Conservation (phyloP, 2,113 vertebrate genomes). For the Carassius carassius region DNA sequence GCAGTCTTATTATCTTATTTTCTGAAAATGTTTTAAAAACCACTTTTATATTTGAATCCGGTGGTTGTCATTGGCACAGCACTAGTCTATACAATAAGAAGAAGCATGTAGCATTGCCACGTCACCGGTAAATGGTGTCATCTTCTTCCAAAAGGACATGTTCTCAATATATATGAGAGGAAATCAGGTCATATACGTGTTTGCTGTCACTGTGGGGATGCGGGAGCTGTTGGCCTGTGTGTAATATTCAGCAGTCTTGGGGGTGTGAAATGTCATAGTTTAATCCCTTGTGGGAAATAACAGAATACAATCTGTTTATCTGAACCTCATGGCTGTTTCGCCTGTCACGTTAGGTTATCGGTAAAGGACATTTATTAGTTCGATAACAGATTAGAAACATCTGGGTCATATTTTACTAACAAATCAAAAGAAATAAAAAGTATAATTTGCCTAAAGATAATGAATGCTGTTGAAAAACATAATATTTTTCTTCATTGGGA, state of each 20-base stretch:
- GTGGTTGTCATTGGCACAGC: not conserved
- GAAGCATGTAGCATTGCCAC: not conserved
- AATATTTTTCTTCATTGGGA: no score
- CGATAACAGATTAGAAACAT: not conserved
- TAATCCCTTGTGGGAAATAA: constrained; percentile 53
- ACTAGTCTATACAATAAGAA: not conserved
- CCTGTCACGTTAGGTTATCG: not conserved
- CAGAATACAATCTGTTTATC: constrained; percentile 58
- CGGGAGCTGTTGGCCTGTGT: constrained; percentile 22
- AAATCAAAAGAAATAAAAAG: not conserved
- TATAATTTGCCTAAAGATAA: not conserved
- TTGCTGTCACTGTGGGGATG: constrained; percentile 14
- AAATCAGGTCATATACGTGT: constrained; percentile 34
- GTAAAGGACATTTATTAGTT: not conserved
- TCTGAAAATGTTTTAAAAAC: not conserved
- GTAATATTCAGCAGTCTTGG: constrained; percentile 45
- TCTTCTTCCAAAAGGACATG: constrained; percentile 48
- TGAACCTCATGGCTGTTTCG: not conserved
- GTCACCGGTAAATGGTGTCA: constrained; percentile 33
- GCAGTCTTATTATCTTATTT: not conserved
- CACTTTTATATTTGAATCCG: not conserved
- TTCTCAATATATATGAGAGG: constrained; percentile 50
- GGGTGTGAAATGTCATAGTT: constrained; percentile 48
- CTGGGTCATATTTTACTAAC: not conserved
- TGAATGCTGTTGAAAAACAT: not conserved